Evolutionary conservation across 2,888 invertebrate genomes (phyloP).

Genomic region (Lithophane leautieri): DNA sequence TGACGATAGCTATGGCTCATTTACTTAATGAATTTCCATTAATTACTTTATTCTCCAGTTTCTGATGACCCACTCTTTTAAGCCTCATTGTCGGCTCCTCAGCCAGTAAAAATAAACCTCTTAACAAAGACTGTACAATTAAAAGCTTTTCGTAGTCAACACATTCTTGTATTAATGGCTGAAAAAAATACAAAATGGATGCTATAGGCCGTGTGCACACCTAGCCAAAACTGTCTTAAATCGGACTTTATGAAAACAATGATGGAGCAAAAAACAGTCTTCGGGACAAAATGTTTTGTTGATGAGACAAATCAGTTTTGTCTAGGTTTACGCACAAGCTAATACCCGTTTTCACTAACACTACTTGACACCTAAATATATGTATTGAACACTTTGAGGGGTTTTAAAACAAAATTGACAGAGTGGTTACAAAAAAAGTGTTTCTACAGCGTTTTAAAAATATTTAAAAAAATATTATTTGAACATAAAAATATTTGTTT

Average conservation of each 20-base stretch:
- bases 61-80: conserved; percentile 10
- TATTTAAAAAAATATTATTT: too few relatives aligned
- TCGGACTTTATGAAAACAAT: not conserved
- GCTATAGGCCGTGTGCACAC: not conserved
- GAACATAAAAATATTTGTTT: too few relatives aligned
- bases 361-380: too few relatives aligned
- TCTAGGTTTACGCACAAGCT: not conserved
- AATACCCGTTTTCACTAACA: not conserved
- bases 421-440: too few relatives aligned
- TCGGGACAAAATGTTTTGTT: not conserved
- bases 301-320: not conserved
- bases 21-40: not conserved
- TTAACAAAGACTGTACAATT: conserved; percentile 48
- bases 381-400: not conserved
- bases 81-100: not conserved
- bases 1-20: not conserved
- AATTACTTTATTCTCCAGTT: conserved; percentile 5
- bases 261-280: not conserved
- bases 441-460: too few relatives aligned
- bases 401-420: too few relatives aligned
- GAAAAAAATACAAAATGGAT: conserved; percentile 35
- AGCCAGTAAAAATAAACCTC: conserved; percentile 25
- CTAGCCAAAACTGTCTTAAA: not conserved
- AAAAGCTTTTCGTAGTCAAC: conserved; percentile 54
- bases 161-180: conserved; percentile 27